Percentiles rank a stretch among this genome's conserved stretches.
These are phyloP conservation scores for Columba livia DNA, from an alignment of 2,113 vertebrate genomes.

Conservation along the genomic window DNA sequence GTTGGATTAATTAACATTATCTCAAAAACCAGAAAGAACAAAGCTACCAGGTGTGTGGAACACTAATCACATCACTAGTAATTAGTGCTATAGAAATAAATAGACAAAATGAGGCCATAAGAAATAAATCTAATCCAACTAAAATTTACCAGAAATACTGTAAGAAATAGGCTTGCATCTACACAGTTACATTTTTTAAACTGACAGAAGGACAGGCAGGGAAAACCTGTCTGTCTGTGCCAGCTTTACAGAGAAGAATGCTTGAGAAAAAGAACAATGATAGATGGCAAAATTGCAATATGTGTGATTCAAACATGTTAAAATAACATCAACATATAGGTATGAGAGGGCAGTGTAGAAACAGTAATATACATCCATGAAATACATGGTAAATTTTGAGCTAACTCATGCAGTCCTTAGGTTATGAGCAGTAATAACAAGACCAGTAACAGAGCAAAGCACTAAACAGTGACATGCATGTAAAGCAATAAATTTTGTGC, in stretches of 20 bases:
- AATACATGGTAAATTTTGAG: neutral
- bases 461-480: neutral
- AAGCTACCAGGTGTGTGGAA: constrained; percentile 64
- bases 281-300: neutral
- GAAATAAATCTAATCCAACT: constrained; percentile 56
- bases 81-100: constrained; percentile 71
- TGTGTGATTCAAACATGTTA: neutral
- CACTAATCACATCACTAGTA: constrained; percentile 77
- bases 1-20: constrained; percentile 78
- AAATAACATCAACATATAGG: neutral
- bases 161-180: neutral
- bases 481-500: neutral
- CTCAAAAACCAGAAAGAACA: constrained; percentile 71
- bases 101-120: constrained; percentile 68
- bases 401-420: neutral
- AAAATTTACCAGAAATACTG: constrained; percentile 33
- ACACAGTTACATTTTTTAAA: neutral
- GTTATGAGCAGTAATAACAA: neutral
- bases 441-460: neutral
- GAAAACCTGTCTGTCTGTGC: neutral
- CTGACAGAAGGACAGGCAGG: neutral
- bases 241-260: neutral
- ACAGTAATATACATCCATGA: neutral
- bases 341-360: neutral
- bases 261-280: neutral